These are phyloP conservation scores for Acipenser oxyrinchus DNA, from an alignment of 2,797 vertebrate genomes.

Conservation along the genomic window DNA sequence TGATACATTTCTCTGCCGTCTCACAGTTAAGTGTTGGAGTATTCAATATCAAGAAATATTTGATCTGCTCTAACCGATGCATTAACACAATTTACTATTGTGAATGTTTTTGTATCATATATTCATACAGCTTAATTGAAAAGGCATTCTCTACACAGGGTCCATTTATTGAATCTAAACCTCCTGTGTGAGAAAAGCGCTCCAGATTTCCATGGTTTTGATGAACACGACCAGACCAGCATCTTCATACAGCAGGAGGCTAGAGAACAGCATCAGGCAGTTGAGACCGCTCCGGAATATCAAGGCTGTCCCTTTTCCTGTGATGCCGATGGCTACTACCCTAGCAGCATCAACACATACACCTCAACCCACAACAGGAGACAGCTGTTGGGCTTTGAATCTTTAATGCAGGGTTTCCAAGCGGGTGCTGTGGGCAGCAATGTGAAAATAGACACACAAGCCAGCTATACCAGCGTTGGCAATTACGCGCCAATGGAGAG, in stretches of 20 bases:
- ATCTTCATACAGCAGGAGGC: too few species aligned
- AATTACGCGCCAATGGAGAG: not conserved
- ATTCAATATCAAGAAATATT: too few species aligned
- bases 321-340: not conserved
- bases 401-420: not conserved
- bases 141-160: not conserved
- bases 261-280: not conserved
- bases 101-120: not conserved
- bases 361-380: not conserved
- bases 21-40: too few species aligned
- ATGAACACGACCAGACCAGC: too few species aligned
- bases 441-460: not conserved
- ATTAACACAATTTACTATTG: too few species aligned
- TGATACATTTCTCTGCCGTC: too few species aligned
- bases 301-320: not conserved
- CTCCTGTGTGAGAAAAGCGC: too few species aligned
- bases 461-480: conserved; percentile 2
- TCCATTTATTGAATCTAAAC: too few species aligned
- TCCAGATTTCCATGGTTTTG: too few species aligned
- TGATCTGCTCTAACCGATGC: too few species aligned
- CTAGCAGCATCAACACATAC: not conserved
- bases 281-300: not conserved
- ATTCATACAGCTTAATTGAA: not conserved
- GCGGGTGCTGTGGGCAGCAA: not conserved
- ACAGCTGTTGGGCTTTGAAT: not conserved